phyloP scores from a whole-genome alignment of 1,140 invertebrate species.

The Drosophila tsacasi region DNA sequence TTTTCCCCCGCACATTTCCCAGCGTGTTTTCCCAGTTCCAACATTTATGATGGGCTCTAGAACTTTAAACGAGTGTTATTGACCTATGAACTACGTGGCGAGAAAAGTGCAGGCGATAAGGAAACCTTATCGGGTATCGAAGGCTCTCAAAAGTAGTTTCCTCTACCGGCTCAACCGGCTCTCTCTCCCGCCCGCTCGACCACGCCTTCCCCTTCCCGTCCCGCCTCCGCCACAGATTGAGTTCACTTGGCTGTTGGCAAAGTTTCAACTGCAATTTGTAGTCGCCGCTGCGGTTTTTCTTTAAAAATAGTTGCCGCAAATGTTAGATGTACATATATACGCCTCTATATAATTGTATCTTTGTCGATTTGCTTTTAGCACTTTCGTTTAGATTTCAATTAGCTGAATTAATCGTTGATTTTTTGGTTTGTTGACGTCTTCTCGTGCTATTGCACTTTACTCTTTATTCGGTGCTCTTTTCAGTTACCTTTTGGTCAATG shows the following conservation, averaged over 20 bases:
- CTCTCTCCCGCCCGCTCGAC: background rate
- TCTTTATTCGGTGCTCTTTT: background rate
- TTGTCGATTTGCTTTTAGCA: slow-evolving; percentile 19
- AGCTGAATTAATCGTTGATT: slow-evolving; percentile 50
- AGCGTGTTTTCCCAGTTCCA: background rate
- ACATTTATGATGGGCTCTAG: slow-evolving; percentile 46
- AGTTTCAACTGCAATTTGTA: slow-evolving; percentile 70
- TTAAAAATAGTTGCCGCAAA: slow-evolving; percentile 71
- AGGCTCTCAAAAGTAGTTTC: slow-evolving; percentile 34
- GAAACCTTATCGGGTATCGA: slow-evolving; percentile 52
- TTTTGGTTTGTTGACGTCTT: slow-evolving; percentile 59
- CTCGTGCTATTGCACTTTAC: background rate
- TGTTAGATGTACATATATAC: slow-evolving; percentile 30
- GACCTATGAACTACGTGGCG: slow-evolving; percentile 55
- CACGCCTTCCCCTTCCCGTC: background rate
- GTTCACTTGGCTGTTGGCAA: slow-evolving; percentile 60
- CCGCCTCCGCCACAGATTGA: slow-evolving; percentile 3
- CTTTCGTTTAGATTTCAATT: slow-evolving; percentile 56
- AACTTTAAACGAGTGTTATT: slow-evolving; percentile 49
- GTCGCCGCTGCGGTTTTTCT: slow-evolving; percentile 34
- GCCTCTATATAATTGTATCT: slow-evolving; percentile 11
- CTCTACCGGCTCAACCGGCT: slow-evolving; percentile 57
- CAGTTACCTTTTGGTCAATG: slow-evolving; percentile 6
- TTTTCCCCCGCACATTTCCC: background rate
- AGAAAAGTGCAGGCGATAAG: slow-evolving; percentile 44